A percentile compares a stretch with the other conserved stretches of the same genome.
phyloP scores from a whole-genome alignment of 2,888 invertebrate species.

The Drosophila picticornis region DNA sequence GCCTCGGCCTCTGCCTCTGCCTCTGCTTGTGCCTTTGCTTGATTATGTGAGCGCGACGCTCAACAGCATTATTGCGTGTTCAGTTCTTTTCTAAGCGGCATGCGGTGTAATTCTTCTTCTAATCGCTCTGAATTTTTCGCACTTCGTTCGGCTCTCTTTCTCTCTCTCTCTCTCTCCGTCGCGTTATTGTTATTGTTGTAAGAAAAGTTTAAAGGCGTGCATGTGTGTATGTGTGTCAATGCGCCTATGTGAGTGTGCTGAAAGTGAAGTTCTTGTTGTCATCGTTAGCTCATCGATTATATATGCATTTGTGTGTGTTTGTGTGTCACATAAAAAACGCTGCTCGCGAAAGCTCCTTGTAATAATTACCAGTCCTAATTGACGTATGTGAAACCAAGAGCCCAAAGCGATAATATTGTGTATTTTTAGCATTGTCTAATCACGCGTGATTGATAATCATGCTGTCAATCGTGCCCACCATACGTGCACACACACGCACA shows the following conservation, averaged over 20 bases:
- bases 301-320: not conserved
- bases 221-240: conserved; percentile 1
- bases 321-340: conserved; percentile 10
- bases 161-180: conserved; percentile 38
- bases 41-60: conserved; percentile 70
- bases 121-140: conserved; percentile 69
- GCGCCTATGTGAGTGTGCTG: conserved; percentile 21
- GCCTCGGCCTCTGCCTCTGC: conserved; percentile 39
- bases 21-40: conserved; percentile 54
- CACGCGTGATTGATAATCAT: conserved; percentile 74
- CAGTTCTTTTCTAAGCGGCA: conserved; percentile 84
- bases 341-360: conserved; percentile 57
- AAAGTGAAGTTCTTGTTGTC: conserved; percentile 70
- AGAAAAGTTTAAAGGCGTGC: conserved; percentile 15
- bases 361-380: conserved; percentile 62
- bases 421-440: conserved; percentile 75
- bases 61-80: conserved; percentile 75
- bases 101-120: conserved; percentile 82
- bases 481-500: conserved; percentile 5
- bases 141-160: conserved; percentile 47
- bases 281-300: conserved; percentile 10
- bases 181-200: conserved; percentile 33
- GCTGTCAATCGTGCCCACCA: conserved; percentile 51
- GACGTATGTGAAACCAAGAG: conserved; percentile 32
- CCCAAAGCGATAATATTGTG: conserved; percentile 66